Conservation (phyloP, 2,797 vertebrate genomes). For the Bradypodion ventrale region DNA sequence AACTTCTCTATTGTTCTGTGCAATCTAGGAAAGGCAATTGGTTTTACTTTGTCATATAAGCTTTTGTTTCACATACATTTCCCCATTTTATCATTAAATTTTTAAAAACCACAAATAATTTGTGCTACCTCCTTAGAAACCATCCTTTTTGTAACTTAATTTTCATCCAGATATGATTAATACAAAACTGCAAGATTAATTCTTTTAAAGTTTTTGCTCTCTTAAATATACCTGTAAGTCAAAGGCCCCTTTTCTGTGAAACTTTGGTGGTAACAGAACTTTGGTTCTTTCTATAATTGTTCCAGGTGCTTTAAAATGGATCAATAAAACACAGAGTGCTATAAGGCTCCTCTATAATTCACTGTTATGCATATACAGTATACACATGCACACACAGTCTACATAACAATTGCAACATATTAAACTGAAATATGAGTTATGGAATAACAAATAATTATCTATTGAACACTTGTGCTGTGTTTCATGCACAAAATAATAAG, state of each 20-base stretch:
- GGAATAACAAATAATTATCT: conserved; percentile 48
- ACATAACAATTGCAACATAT: conserved; percentile 49
- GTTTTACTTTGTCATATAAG: background rate
- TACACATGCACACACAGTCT: conserved; percentile 35
- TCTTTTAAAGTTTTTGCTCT: conserved; percentile 21
- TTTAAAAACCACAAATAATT: conserved; percentile 1
- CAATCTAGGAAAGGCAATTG: background rate
- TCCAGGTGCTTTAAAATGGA: conserved; percentile 69
- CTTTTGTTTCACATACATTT: conserved; percentile 1
- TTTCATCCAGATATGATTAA: conserved; percentile 16
- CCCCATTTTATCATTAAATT: background rate
- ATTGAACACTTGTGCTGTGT: conserved; percentile 37
- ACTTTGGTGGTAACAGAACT: conserved; percentile 58
- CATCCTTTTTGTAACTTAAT: background rate
- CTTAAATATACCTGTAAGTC: conserved; percentile 53
- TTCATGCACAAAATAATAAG: conserved; percentile 29
- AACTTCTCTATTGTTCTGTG: background rate
- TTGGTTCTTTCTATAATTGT: conserved; percentile 53
- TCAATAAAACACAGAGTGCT: conserved; percentile 65
- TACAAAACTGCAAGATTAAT: conserved; percentile 30
- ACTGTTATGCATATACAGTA: conserved; percentile 41
- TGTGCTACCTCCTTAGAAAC: background rate
- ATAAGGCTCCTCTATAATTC: conserved; percentile 49
- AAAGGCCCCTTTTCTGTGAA: conserved; percentile 58
- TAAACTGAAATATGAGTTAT: conserved; percentile 60